Evolutionary conservation across 2,113 vertebrate genomes (phyloP).

Genomic region (Oryzias javanicus): DNA sequence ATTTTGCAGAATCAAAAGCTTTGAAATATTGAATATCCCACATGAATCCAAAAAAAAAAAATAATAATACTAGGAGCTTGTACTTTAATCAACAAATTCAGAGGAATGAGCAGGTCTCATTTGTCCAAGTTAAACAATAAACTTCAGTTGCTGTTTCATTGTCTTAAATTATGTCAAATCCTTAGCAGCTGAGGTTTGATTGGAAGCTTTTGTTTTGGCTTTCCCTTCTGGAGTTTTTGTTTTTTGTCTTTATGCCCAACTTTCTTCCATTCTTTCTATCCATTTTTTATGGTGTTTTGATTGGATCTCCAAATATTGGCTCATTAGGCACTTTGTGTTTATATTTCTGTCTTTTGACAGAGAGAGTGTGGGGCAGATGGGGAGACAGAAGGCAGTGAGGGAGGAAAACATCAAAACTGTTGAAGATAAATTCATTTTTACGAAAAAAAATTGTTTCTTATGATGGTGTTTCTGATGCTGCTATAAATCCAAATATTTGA

Average conservation of each 20-base stretch:
- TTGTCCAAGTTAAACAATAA: conserved; percentile 23
- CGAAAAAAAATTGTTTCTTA: not conserved
- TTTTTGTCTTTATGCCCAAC: not conserved
- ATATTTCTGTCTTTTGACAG: conserved; percentile 9
- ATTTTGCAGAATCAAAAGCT: not conserved
- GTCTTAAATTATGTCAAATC: conserved; percentile 5
- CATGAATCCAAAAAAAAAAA: not conserved
- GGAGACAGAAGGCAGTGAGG: conserved; percentile 8
- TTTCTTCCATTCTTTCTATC: not conserved
- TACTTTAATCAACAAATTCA: conserved; percentile 11
- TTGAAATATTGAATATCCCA: not conserved
- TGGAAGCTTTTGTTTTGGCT: conserved; percentile 19
- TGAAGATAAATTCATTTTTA: conserved; percentile 7
- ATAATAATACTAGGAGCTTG: conserved; percentile 14
- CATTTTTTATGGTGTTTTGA: not conserved
- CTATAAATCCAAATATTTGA: not conserved
- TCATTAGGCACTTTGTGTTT: conserved; percentile 9
- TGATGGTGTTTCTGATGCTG: not conserved
- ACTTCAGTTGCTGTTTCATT: conserved; percentile 18
- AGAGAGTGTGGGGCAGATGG: conserved; percentile 8
- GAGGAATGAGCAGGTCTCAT: conserved; percentile 8
- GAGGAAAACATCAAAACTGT: conserved; percentile 16
- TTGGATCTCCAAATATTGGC: conserved; percentile 7
- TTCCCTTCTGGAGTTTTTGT: conserved; percentile 11
- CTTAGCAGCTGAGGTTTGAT: conserved; percentile 28